Percentiles rank a stretch among this genome's conserved stretches.
Evolutionary conservation across 1,140 invertebrate species (phyloP).

Genomic region (Drosophila ambigua): DNA sequence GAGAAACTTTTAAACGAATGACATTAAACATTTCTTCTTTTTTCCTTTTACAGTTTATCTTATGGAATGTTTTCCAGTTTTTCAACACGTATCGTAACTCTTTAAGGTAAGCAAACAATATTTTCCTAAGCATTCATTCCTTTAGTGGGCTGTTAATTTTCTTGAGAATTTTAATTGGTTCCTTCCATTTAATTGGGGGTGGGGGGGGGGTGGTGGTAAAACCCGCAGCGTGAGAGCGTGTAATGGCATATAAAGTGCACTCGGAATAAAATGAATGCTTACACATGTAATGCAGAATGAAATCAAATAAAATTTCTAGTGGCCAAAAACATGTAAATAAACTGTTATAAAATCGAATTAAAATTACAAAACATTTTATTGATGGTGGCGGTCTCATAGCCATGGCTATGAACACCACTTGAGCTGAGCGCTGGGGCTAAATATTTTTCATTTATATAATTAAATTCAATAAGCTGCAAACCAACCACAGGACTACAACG

Average conservation of each 20-base stretch:
- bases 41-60: no score
- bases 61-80: no score
- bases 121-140: neutral
- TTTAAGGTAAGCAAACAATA: no score
- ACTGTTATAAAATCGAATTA: slow-evolving; percentile 60
- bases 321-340: slow-evolving; percentile 29
- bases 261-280: slow-evolving; percentile 39
- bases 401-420: slow-evolving; percentile 24
- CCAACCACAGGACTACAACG: slow-evolving; percentile 10
- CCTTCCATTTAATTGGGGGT: neutral
- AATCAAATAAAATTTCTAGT: slow-evolving; percentile 67
- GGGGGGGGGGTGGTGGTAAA: no score
- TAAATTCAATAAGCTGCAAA: slow-evolving; percentile 62
- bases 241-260: slow-evolving; percentile 20
- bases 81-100: no score
- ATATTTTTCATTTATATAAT: slow-evolving; percentile 74
- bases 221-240: neutral
- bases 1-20: no score
- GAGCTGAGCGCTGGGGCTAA: slow-evolving; percentile 21
- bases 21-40: no score
- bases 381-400: slow-evolving; percentile 7
- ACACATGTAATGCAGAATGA: slow-evolving; percentile 48
- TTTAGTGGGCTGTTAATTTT: neutral
- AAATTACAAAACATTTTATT: slow-evolving; percentile 45
- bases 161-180: neutral